Conservation (phyloP, 2,797 vertebrate species). For the Chelon labrosus region DNA sequence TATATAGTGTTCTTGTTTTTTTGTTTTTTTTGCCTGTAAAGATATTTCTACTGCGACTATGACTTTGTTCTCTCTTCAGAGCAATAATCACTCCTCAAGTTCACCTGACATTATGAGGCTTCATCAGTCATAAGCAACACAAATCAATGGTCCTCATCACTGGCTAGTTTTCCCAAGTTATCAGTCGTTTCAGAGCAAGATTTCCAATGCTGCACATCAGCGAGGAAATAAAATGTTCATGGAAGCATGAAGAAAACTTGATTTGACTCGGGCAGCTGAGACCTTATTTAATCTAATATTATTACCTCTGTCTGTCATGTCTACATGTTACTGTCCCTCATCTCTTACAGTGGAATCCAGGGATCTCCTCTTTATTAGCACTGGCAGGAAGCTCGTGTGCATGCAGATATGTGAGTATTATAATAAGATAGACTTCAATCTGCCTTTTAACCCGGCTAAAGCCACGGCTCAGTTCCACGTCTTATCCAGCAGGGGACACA, state of each 20-base stretch:
- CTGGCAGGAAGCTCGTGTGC: background rate
- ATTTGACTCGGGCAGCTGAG: background rate
- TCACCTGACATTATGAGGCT: background rate
- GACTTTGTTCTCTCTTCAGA: background rate
- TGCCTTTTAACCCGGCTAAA: slow-evolving; percentile 1
- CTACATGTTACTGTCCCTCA: background rate
- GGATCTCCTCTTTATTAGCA: background rate
- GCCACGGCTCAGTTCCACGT: slow-evolving; percentile 40
- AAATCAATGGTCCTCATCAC: background rate
- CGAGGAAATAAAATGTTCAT: background rate
- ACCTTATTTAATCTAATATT: background rate
- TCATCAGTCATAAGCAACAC: background rate
- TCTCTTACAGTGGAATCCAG: background rate
- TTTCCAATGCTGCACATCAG: background rate
- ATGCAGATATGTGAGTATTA: background rate
- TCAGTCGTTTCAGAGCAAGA: background rate
- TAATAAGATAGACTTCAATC: background rate
- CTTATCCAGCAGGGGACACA: slow-evolving; percentile 67
- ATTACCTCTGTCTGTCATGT: background rate
- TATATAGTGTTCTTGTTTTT: too few relatives aligned
- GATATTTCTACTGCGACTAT: background rate
- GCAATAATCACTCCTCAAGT: background rate
- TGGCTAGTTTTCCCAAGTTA: background rate
- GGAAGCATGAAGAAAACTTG: background rate
- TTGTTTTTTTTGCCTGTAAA: background rate